These are phyloP conservation scores for Hydropotes inermis DNA, from an alignment of 2,113 vertebrate genomes.

Conservation along the genomic window DNA sequence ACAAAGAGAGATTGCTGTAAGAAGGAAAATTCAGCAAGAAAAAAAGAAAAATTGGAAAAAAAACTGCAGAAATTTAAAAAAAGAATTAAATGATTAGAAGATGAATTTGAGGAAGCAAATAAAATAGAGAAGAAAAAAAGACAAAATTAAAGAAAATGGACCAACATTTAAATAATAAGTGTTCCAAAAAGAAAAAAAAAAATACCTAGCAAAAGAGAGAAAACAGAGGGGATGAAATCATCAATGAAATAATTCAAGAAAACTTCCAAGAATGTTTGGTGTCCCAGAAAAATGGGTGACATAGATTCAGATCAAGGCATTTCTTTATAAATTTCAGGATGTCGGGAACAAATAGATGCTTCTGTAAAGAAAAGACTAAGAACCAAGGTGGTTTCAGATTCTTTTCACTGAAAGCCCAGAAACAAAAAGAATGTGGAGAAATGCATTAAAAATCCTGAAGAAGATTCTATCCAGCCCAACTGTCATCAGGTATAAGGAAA, in stretches of 20 bases:
- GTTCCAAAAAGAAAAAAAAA: background rate
- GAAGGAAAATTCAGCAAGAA: background rate
- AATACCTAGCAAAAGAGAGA: background rate
- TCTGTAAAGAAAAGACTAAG: background rate
- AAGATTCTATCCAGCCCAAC: background rate
- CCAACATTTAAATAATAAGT: background rate
- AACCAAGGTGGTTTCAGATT: too few relatives aligned
- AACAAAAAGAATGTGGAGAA: background rate
- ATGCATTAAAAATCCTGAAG: background rate
- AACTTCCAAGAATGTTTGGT: background rate
- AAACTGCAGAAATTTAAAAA: background rate
- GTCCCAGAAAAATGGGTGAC: background rate
- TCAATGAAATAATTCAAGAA: background rate
- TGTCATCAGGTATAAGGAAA: background rate
- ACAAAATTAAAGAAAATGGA: background rate
- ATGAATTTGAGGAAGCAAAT: background rate
- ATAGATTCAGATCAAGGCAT: background rate
- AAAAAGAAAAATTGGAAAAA: background rate
- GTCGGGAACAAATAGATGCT: background rate
- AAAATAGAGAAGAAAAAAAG: background rate
- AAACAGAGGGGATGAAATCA: background rate
- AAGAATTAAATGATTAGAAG: background rate
- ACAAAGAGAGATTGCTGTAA: background rate
- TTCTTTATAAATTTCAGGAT: fast-evolving
- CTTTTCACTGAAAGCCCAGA: background rate